Evolutionary conservation across 1,140 invertebrate species (phyloP).

Genomic region (Lucilia sericata): DNA sequence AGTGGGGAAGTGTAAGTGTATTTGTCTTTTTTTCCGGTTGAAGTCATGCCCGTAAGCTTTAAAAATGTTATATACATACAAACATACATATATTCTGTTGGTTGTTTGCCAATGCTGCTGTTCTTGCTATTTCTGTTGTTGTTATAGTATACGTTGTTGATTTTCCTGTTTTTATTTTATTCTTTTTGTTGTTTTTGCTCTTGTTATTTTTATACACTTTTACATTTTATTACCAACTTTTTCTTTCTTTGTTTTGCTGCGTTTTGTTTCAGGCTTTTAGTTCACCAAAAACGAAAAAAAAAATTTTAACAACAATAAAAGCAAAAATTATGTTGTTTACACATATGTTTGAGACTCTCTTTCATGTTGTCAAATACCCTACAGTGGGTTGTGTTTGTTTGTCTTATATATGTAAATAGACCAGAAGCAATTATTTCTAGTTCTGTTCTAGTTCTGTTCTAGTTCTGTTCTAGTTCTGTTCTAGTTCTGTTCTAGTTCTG

Average conservation of each 20-base stretch:
- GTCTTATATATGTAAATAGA: no score
- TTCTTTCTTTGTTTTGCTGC: neutral
- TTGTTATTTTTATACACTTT: neutral
- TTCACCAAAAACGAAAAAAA: neutral
- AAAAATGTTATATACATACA: neutral
- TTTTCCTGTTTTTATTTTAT: constrained; percentile 11
- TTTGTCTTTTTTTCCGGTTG: constrained; percentile 28
- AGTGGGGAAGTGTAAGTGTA: constrained; percentile 7
- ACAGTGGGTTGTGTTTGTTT: neutral
- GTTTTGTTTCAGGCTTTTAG: neutral
- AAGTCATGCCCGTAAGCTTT: constrained; percentile 23
- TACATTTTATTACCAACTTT: neutral
- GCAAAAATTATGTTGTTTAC: constrained; percentile 1
- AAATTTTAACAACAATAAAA: neutral
- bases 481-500: no score
- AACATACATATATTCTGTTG: neutral
- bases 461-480: no score
- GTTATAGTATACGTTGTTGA: neutral
- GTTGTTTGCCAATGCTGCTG: neutral
- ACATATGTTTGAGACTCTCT: constrained; percentile 20
- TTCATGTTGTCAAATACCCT: neutral
- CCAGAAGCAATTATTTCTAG: no score
- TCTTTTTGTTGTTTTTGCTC: neutral
- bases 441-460: no score
- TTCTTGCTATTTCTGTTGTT: neutral